Evolutionary conservation across 1,140 invertebrate species (phyloP).

Genomic region (Micrasema minimum): DNA sequence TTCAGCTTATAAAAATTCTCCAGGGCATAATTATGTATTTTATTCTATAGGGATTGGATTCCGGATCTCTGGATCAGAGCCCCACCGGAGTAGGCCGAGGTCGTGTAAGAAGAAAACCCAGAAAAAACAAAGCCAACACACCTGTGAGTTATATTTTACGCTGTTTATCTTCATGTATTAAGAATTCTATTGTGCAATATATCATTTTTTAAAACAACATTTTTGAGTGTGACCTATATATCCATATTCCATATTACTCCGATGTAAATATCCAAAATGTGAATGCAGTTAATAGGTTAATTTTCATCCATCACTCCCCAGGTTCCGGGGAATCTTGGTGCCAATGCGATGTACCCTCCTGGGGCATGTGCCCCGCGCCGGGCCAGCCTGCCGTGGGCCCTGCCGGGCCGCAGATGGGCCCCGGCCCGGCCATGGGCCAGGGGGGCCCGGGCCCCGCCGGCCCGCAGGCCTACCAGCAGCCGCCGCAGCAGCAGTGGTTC

Average conservation of each 20-base stretch:
- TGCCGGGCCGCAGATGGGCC: slow-evolving; percentile 44
- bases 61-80: slow-evolving; percentile 48
- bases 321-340: slow-evolving; percentile 6
- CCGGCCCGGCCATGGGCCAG: slow-evolving; percentile 15
- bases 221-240: no score
- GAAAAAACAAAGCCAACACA: slow-evolving; percentile 48
- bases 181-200: no score
- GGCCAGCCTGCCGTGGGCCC: slow-evolving; percentile 36
- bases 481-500: slow-evolving; percentile 51
- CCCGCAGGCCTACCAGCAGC: slow-evolving; percentile 54
- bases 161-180: no score
- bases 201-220: no score
- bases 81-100: slow-evolving; percentile 48
- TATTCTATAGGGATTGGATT: slow-evolving; percentile 43
- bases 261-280: no score
- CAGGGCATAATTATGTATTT: not conserved
- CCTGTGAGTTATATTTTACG: slow-evolving; percentile 42
- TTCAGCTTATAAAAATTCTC: not conserved
- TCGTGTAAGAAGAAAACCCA: slow-evolving; percentile 40
- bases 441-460: slow-evolving; percentile 53
- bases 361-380: slow-evolving; percentile 26
- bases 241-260: no score
- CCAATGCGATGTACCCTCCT: slow-evolving; percentile 16
- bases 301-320: no score
- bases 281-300: no score